Evolutionary conservation across 2,113 vertebrate genomes (phyloP).

Genomic region (Campylomormyrus numenius): DNA sequence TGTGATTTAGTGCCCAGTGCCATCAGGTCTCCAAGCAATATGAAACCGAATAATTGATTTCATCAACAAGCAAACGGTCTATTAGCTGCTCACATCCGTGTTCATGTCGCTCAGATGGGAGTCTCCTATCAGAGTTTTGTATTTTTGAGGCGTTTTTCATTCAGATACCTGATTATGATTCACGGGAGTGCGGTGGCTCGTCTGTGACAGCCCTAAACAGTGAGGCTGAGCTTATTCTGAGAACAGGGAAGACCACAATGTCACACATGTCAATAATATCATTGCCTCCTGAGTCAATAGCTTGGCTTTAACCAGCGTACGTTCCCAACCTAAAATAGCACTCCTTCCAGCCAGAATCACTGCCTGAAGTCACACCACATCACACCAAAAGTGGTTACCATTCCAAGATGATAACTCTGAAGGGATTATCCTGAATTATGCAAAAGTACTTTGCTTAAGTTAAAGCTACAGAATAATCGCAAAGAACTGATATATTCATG

Average conservation of each 20-base stretch:
- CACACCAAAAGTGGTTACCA: not conserved
- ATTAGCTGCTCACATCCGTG: conserved; percentile 54
- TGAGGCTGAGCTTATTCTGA: not conserved
- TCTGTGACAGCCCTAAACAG: not conserved
- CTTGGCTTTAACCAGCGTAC: not conserved
- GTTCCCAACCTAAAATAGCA: not conserved
- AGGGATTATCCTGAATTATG: not conserved
- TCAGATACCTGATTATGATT: not conserved
- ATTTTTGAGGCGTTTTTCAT: not conserved
- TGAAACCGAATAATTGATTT: conserved; percentile 59
- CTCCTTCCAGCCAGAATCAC: not conserved
- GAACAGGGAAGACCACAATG: not conserved
- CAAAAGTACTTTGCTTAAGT: not conserved
- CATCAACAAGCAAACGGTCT: conserved; percentile 54
- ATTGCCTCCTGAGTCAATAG: not conserved
- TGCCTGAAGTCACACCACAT: not conserved
- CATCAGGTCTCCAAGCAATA: conserved; percentile 54
- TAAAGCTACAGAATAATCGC: not conserved
- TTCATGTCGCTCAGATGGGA: conserved; percentile 31
- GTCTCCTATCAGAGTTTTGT: not conserved
- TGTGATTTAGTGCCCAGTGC: conserved; percentile 59
- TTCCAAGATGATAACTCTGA: not conserved
- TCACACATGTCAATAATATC: not conserved
- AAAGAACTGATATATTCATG: not conserved
- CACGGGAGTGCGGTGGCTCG: not conserved